Percentiles rank a stretch among this genome's conserved stretches.
Evolutionary conservation across 1,140 invertebrate species (phyloP).

Genomic region (Pectinophora gossypiella): DNA sequence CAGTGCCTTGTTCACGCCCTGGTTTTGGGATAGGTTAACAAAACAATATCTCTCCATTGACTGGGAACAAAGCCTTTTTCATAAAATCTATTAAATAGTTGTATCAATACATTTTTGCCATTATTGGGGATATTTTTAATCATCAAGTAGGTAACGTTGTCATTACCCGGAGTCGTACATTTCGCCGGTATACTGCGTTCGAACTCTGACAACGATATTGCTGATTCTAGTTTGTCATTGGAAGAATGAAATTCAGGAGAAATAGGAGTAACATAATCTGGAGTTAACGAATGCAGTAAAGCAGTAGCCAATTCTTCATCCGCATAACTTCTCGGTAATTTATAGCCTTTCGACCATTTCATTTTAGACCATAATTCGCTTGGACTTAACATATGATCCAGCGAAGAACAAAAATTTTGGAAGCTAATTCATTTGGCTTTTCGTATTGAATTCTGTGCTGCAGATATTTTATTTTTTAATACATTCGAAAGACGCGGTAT

Average conservation of each 20-base stretch:
- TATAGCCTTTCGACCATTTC: not conserved
- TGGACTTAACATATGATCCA: not conserved
- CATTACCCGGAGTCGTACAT: too few relatives aligned
- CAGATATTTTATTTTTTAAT: not conserved
- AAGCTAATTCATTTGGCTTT: not conserved
- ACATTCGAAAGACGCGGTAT: not conserved
- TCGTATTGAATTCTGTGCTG: not conserved
- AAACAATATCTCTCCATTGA: not conserved
- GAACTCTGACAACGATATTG: too few relatives aligned
- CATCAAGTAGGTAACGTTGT: too few relatives aligned
- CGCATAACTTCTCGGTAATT: not conserved
- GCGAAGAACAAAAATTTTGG: not conserved
- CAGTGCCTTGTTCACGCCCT: not conserved
- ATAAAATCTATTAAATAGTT: not conserved
- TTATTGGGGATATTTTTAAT: too few relatives aligned
- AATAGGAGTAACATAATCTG: not conserved
- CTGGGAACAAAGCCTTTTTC: not conserved
- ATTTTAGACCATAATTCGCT: not conserved
- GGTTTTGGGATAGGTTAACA: not conserved
- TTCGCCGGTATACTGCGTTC: too few relatives aligned
- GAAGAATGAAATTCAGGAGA: too few relatives aligned
- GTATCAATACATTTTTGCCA: not conserved
- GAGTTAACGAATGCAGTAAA: not conserved
- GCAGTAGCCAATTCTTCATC: not conserved
- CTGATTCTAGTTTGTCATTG: too few relatives aligned